Conservation (phyloP, 1,140 invertebrate genomes). For the Phocides pigmalion region DNA sequence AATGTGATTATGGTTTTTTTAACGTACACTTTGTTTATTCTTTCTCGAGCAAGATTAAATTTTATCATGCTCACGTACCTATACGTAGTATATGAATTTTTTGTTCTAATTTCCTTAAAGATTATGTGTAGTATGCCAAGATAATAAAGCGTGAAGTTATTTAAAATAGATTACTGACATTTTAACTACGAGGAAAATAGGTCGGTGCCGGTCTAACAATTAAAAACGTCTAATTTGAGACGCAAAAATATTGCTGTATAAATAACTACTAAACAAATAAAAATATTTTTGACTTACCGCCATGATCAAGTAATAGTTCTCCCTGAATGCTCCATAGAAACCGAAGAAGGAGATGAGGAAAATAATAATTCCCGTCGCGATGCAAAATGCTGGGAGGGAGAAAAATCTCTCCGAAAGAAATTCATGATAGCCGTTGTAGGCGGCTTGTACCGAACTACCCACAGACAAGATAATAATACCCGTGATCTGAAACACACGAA, state of each 20-base stretch:
- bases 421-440: constrained; percentile 87
- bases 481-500: constrained; percentile 85
- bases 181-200: constrained; percentile 29
- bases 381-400: constrained; percentile 89
- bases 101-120: background rate
- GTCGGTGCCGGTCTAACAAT: constrained; percentile 34
- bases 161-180: constrained; percentile 16
- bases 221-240: constrained; percentile 42
- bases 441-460: constrained; percentile 86
- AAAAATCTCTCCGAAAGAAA: constrained; percentile 85
- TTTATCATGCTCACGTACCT: too few relatives aligned
- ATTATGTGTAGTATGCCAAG: constrained; percentile 7
- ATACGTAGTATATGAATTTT: background rate
- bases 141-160: constrained; percentile 11
- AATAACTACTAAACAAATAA: background rate
- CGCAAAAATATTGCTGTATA: background rate
- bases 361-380: constrained; percentile 91
- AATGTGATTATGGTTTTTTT: too few relatives aligned
- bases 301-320: constrained; percentile 92
- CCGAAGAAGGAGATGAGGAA: constrained; percentile 94
- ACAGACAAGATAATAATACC: constrained; percentile 88
- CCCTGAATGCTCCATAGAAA: constrained; percentile 93
- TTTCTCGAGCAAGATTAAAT: too few relatives aligned
- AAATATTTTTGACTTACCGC: constrained; percentile 83
- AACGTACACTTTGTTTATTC: too few relatives aligned